Evolutionary conservation across 2,888 invertebrate genomes (phyloP).

Genomic region (Parasteatoda lunata): DNA sequence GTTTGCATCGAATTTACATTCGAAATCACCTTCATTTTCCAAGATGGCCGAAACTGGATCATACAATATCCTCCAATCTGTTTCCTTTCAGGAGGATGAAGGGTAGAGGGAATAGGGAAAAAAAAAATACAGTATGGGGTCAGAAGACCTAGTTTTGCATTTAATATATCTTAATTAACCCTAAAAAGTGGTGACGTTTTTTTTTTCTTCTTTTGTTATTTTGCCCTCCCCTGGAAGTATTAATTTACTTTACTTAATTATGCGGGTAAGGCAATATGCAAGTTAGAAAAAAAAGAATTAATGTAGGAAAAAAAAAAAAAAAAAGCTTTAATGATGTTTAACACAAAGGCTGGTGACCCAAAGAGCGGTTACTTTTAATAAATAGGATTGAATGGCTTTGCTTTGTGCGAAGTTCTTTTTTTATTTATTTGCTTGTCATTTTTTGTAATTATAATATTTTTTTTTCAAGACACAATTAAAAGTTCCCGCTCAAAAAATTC

Average conservation of each 20-base stretch:
- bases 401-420: conserved; percentile 8
- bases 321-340: conserved; percentile 35
- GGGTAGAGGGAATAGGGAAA: not conserved
- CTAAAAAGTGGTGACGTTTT: conserved; percentile 13
- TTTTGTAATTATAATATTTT: too few relatives aligned
- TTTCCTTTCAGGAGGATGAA: conserved; percentile 1
- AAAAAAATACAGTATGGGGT: conserved; percentile 10
- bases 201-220: not conserved
- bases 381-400: conserved; percentile 24
- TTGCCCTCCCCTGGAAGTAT: conserved; percentile 11
- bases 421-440: not conserved
- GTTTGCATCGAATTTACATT: conserved; percentile 66
- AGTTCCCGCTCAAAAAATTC: not conserved
- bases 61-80: conserved; percentile 24
- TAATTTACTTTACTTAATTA: conserved; percentile 56
- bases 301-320: not conserved
- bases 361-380: conserved; percentile 13
- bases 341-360: not conserved
- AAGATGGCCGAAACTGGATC: conserved; percentile 14
- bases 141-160: conserved; percentile 45
- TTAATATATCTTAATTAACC: conserved; percentile 41
- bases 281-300: conserved; percentile 11
- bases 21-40: conserved; percentile 53
- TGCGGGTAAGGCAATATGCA: conserved; percentile 33
- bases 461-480: not conserved